A percentile compares a stretch with the other conserved stretches of the same genome.
Evolutionary conservation across 2,888 invertebrate species (phyloP).

Genomic region (Euzophera pinguis): DNA sequence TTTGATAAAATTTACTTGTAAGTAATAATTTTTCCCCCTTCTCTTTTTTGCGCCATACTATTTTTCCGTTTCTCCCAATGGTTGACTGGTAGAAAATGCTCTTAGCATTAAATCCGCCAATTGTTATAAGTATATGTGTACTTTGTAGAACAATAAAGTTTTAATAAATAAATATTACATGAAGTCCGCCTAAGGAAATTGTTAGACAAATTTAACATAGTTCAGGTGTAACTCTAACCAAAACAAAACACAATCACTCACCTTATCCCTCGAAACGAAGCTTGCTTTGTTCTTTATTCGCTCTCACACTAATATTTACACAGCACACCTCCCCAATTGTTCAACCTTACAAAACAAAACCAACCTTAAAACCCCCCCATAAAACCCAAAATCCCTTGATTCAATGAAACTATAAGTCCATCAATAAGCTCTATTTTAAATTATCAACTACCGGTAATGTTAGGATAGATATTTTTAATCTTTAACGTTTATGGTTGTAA

Average conservation of each 20-base stretch:
- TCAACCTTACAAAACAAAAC: constrained; percentile 22
- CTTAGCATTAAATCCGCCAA: too few relatives aligned
- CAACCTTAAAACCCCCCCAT: constrained; percentile 19
- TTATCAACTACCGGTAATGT: constrained; percentile 43
- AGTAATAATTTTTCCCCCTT: too few relatives aligned
- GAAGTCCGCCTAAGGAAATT: too few relatives aligned
- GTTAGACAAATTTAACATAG: too few relatives aligned
- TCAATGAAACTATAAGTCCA: constrained; percentile 28
- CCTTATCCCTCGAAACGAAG: not conserved
- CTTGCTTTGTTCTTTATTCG: not conserved
- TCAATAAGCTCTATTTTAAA: constrained; percentile 40
- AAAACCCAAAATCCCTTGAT: constrained; percentile 24
- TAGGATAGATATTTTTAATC: constrained; percentile 52
- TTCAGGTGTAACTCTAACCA: not conserved
- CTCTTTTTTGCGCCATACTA: too few relatives aligned
- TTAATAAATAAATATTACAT: too few relatives aligned
- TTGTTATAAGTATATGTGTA: too few relatives aligned
- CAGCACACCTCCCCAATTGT: constrained; percentile 37
- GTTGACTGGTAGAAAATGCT: too few relatives aligned
- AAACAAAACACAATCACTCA: constrained; percentile 5
- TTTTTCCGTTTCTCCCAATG: too few relatives aligned
- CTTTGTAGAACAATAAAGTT: too few relatives aligned
- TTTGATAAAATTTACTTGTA: too few relatives aligned
- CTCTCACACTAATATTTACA: constrained; percentile 40
- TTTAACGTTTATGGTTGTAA: constrained; percentile 35